Percentiles rank a stretch among this genome's conserved stretches.
Conservation (phyloP, 2,113 vertebrate species). For the Dermatemys mawii region DNA sequence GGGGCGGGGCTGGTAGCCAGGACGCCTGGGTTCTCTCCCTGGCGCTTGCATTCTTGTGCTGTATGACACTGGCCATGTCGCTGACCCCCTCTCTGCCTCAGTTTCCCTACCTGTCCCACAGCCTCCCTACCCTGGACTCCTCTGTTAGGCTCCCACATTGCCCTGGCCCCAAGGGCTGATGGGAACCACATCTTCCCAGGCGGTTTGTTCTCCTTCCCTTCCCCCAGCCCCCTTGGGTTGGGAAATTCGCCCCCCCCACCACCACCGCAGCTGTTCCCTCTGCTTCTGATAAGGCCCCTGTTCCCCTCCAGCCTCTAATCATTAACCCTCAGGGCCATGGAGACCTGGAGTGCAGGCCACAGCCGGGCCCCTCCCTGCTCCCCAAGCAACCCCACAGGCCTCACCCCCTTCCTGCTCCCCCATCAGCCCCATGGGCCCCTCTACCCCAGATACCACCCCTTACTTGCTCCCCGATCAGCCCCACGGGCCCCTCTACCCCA, state of each 20-base stretch:
- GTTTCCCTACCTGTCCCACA: not conserved
- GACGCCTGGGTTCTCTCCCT: not conserved
- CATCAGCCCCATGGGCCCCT: not conserved
- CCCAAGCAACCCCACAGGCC: too few species aligned
- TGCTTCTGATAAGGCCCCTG: not conserved
- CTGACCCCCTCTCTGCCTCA: not conserved
- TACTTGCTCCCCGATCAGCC: too few species aligned
- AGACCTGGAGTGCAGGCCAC: rapidly evolving
- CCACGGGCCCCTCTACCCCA: too few species aligned
- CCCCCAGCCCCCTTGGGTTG: not conserved
- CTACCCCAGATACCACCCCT: too few species aligned
- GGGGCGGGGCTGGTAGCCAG: too few species aligned
- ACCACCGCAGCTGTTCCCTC: too few species aligned
- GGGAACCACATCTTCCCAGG: not conserved
- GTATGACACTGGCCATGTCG: not conserved
- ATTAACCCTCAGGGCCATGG: not conserved
- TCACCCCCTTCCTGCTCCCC: not conserved
- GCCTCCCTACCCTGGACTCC: not conserved
- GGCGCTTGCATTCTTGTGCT: not conserved
- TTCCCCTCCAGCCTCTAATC: not conserved
- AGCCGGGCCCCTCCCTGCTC: not conserved
- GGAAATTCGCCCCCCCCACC: not conserved
- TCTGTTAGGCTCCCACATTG: not conserved
- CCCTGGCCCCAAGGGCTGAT: not conserved
- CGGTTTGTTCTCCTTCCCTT: not conserved